Evolutionary conservation across 2,113 vertebrate genomes (phyloP), one percentile per base, ranked within the genome.

Genomic region (Sylvietta virens): DNA sequence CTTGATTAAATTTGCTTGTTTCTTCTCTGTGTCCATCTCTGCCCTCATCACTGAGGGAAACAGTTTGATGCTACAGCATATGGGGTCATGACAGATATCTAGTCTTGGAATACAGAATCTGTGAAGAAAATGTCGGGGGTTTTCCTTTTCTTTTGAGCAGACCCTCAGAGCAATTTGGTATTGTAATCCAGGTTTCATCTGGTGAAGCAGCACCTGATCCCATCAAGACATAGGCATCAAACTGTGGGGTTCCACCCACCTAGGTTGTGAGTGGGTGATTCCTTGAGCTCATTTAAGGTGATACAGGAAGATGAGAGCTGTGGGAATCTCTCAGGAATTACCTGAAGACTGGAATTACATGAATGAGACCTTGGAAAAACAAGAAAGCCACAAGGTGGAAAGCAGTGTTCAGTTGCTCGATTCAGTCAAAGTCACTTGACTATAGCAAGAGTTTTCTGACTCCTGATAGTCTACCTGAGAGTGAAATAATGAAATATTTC

Each of bases 331-430:
- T 81, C 56, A 44, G 50, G 54, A 69, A 64, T 37, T n/a, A 45
- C 42, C 44, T 7, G 6, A 64, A 64, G 47, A 66, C 24, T 0
- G 0, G 51, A 80, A 35, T 33, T 21, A 60, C 11, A 39, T 5
- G 21, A 73, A 56, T 15, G 21, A 94, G 39, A 71, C 21, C 19
- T n/a, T 31, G 42, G 39, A 19, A 79, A 86, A 53, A 9, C 20
- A 51, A 1, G 1, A 57, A 83, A 72, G 53, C 10, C 1, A 3
- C 0, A 3, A 73, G 22, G 11, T 51, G 4, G 4, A 11, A 53
- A 60, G 44, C 44, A 81, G 35, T 0, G 1, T 35, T 58, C 15
- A 21, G 11, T 23, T 39, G 14, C 19, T 85, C 54, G 64, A 26
- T 26, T 85, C 51, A 64, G 53, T 30, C 39, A 53, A 62, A 45